These are phyloP conservation scores for Calliphora vicina DNA, from an alignment of 1,140 invertebrate genomes.

Conservation along the genomic window DNA sequence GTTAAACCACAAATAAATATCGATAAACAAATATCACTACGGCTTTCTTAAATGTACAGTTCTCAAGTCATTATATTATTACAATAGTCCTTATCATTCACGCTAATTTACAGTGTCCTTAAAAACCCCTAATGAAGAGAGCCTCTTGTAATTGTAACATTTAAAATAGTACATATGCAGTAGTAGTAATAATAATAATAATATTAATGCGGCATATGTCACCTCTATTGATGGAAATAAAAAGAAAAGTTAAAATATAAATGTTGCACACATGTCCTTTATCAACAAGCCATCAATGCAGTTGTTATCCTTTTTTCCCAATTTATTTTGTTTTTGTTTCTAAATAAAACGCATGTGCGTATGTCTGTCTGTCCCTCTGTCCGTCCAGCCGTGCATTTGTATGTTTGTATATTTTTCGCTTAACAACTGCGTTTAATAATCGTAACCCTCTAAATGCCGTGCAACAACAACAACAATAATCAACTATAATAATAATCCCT, in stretches of 20 bases:
- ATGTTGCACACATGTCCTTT: constrained; percentile 8
- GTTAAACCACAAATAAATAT: no score
- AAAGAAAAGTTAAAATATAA: background rate
- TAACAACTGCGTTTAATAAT: constrained; percentile 10
- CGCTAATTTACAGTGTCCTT: background rate
- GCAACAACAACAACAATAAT: background rate
- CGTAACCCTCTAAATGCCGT: constrained; percentile 2
- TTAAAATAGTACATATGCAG: background rate
- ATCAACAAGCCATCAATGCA: constrained; percentile 12
- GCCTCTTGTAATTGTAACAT: background rate
- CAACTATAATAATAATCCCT: background rate
- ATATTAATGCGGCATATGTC: background rate
- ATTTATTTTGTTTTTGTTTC: background rate
- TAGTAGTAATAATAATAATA: background rate
- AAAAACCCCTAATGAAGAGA: background rate
- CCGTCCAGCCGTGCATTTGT: background rate
- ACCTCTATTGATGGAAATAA: background rate
- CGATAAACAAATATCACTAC: no score
- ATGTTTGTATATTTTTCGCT: background rate
- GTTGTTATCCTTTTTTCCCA: background rate
- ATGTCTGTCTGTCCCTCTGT: no score
- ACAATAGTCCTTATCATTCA: background rate
- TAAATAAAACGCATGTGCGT: background rate
- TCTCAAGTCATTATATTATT: background rate
- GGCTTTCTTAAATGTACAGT: background rate